phyloP scores from a whole-genome alignment of 2,797 vertebrate genomes.

The Phrynocephalus guinanensis region DNA sequence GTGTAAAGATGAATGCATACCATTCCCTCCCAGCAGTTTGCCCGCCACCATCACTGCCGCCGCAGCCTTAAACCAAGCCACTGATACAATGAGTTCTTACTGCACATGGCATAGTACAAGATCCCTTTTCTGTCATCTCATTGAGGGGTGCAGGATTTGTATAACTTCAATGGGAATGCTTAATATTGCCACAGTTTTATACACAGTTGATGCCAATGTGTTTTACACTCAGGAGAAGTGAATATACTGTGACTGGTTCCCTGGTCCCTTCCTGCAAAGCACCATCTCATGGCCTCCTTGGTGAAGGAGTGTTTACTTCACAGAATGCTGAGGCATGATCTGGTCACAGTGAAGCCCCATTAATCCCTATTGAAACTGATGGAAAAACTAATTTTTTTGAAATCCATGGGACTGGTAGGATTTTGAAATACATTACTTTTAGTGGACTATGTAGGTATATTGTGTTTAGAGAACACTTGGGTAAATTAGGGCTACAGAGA shows the following conservation, averaged over 20 bases:
- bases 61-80: background rate
- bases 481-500: background rate
- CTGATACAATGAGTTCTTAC: constrained; percentile 31
- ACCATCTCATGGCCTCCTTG: background rate
- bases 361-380: background rate
- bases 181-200: background rate
- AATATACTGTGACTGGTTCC: background rate
- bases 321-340: background rate
- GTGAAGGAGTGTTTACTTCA: background rate
- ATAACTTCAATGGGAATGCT: background rate
- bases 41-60: constrained; percentile 34
- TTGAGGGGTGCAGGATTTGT: constrained; percentile 5
- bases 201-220: background rate
- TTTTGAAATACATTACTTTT: background rate
- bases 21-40: constrained; percentile 42
- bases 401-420: too few relatives aligned
- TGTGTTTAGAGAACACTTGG: background rate
- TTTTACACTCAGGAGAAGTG: constrained; percentile 18
- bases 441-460: background rate
- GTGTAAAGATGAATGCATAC: constrained; percentile 52
- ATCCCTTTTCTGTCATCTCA: constrained; percentile 2
- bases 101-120: background rate
- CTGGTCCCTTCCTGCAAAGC: background rate
- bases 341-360: background rate
- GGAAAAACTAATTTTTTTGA: background rate